Evolutionary conservation across 2,888 invertebrate genomes (phyloP).

Genomic region (Platycheirus rosarum): DNA sequence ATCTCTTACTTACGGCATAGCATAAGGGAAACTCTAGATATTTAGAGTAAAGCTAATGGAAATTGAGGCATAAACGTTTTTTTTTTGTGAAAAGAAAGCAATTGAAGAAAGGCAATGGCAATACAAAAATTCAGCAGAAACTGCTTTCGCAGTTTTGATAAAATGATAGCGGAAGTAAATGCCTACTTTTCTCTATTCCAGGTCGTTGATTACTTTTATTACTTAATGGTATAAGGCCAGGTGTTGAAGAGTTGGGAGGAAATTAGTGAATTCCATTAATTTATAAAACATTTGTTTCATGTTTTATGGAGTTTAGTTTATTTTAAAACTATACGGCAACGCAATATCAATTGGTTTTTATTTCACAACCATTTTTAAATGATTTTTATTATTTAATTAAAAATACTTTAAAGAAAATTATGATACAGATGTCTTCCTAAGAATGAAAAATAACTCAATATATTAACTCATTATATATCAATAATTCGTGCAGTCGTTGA

Average conservation of each 20-base stretch:
- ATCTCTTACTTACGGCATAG: constrained; percentile 61
- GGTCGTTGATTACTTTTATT: background rate
- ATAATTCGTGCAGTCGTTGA: too few species aligned
- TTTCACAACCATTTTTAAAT: too few species aligned
- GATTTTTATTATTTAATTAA: too few species aligned
- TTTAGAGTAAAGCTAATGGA: constrained; percentile 37
- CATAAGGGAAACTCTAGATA: constrained; percentile 32
- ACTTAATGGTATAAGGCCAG: background rate
- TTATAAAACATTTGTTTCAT: too few species aligned
- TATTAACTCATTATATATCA: too few species aligned
- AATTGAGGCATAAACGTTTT: constrained; percentile 36
- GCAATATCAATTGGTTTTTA: too few species aligned
- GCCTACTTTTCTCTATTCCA: background rate
- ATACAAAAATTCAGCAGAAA: background rate
- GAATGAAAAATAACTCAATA: too few species aligned
- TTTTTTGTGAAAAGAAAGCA: constrained; percentile 1
- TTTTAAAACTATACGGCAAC: too few species aligned
- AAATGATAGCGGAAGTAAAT: background rate
- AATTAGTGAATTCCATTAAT: background rate
- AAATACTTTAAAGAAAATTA: too few species aligned
- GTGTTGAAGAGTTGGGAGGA: background rate
- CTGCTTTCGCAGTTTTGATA: background rate
- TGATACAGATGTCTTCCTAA: too few species aligned
- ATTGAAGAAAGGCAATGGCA: background rate
- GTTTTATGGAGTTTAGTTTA: too few species aligned